Evolutionary conservation across 2,888 invertebrate species (phyloP).

Genomic region (Dinocampus coccinellae): DNA sequence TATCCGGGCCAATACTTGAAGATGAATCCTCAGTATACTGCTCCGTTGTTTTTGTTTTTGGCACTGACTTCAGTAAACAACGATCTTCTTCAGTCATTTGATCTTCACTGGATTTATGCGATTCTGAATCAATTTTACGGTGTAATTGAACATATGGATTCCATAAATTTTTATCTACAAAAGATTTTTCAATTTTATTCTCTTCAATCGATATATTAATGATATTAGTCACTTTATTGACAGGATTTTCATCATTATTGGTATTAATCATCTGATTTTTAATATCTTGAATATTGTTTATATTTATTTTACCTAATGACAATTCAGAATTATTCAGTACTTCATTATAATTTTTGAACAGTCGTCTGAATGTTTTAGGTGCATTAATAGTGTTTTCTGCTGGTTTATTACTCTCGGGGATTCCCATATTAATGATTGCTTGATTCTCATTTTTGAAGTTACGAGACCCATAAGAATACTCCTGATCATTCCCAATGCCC

Average conservation of each 20-base stretch:
- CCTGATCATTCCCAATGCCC: not conserved
- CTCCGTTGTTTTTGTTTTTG: slow-evolving; percentile 13
- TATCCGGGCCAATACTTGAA: not conserved
- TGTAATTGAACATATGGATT: slow-evolving; percentile 26
- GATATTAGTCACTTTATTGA: not conserved
- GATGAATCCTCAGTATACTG: not conserved
- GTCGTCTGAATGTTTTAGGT: not conserved
- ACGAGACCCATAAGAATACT: no score
- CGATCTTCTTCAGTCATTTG: slow-evolving; percentile 47
- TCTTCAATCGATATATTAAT: slow-evolving; percentile 29
- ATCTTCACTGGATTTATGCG: slow-evolving; percentile 5
- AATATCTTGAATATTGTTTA: slow-evolving; percentile 14
- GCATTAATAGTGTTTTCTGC: not conserved
- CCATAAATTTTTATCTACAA: slow-evolving; percentile 21
- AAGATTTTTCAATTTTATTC: slow-evolving; percentile 34
- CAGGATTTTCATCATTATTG: not conserved
- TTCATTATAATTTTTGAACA: not conserved
- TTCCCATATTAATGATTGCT: not conserved
- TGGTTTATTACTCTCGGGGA: not conserved
- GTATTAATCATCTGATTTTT: not conserved
- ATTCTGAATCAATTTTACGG: slow-evolving; percentile 30
- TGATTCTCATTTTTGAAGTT: not conserved
- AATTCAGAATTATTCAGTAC: not conserved
- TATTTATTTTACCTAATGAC: slow-evolving; percentile 38
- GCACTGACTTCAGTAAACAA: slow-evolving; percentile 49